phyloP scores from a whole-genome alignment of 1,140 invertebrate genomes.

The Tetranychus cinnabarinus region DNA sequence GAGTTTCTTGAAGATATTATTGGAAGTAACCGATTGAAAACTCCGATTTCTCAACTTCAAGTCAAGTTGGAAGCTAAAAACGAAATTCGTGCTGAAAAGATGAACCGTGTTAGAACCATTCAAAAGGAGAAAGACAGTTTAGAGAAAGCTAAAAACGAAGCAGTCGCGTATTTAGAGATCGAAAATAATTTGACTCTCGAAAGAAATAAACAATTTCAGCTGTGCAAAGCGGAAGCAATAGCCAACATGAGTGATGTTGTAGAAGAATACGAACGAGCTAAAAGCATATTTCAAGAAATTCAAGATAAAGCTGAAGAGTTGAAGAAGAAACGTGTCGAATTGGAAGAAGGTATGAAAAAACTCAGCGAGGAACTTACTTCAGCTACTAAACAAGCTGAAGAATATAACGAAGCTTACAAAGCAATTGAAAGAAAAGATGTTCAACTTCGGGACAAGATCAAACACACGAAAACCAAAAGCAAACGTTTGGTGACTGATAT shows the following conservation, averaged over 20 bases:
- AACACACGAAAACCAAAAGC: constrained; percentile 36
- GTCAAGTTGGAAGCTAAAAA: constrained; percentile 49
- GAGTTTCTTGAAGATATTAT: constrained; percentile 98
- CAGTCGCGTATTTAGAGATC: constrained; percentile 48
- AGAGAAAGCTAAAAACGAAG: constrained; percentile 61
- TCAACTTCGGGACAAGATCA: constrained; percentile 26
- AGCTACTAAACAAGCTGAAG: constrained; percentile 27
- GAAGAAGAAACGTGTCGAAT: constrained; percentile 16
- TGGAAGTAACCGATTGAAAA: constrained; percentile 59
- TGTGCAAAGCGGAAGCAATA: background rate
- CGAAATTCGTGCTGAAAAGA: constrained; percentile 55
- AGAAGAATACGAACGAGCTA: constrained; percentile 31
- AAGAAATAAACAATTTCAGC: constrained; percentile 41
- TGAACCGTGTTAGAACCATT: constrained; percentile 63
- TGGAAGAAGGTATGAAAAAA: constrained; percentile 26
- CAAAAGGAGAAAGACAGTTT: constrained; percentile 71
- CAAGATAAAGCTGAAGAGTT: constrained; percentile 49
- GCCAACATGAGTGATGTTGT: background rate
- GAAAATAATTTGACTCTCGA: constrained; percentile 46
- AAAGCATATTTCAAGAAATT: constrained; percentile 46
- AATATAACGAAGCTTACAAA: constrained; percentile 17
- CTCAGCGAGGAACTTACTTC: constrained; percentile 28
- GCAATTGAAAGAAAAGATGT: constrained; percentile 13
- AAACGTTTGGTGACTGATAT: constrained; percentile 32
- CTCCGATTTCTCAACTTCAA: constrained; percentile 53